A percentile compares a stretch with the other conserved stretches of the same genome.
These are phyloP conservation scores for Rhopalosiphum maidis DNA, from an alignment of 1,140 invertebrate genomes.

Conservation along the genomic window DNA sequence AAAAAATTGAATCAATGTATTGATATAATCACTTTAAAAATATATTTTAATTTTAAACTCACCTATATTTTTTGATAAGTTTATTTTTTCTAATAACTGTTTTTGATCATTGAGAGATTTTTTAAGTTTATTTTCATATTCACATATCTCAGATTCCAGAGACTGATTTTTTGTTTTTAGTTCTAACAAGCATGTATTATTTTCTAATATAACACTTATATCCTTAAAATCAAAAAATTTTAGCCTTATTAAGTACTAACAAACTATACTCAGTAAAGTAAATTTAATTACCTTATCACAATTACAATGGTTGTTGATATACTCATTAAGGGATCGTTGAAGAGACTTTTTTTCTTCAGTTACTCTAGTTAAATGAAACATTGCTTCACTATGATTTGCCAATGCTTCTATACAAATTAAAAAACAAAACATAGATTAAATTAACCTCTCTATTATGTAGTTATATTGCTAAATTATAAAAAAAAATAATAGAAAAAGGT, in stretches of 20 bases:
- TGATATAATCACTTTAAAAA: neutral
- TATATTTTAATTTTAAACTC: neutral
- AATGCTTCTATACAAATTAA: slow-evolving; percentile 21
- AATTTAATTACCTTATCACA: slow-evolving; percentile 44
- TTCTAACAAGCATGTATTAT: neutral
- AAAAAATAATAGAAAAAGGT: no score
- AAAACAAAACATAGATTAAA: neutral
- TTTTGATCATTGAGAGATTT: slow-evolving; percentile 12
- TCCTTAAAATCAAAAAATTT: slow-evolving; percentile 17
- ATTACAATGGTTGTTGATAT: slow-evolving; percentile 43
- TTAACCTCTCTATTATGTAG: neutral
- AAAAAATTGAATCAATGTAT: neutral
- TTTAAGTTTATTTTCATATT: slow-evolving; percentile 54
- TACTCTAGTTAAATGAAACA: slow-evolving; percentile 48
- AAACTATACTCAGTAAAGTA: neutral
- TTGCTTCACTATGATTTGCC: slow-evolving; percentile 42
- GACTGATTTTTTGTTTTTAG: slow-evolving; percentile 34
- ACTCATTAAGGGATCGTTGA: slow-evolving; percentile 32
- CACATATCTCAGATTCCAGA: slow-evolving; percentile 30
- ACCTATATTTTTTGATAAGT: slow-evolving; percentile 39
- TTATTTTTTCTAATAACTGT: slow-evolving; percentile 41
- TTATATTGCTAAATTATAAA: no score
- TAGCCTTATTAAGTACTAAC: neutral
- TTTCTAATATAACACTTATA: slow-evolving; percentile 35
- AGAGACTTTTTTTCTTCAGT: slow-evolving; percentile 56